These are phyloP conservation scores for Volucella inanis DNA, from an alignment of 2,888 invertebrate genomes.

Conservation along the genomic window DNA sequence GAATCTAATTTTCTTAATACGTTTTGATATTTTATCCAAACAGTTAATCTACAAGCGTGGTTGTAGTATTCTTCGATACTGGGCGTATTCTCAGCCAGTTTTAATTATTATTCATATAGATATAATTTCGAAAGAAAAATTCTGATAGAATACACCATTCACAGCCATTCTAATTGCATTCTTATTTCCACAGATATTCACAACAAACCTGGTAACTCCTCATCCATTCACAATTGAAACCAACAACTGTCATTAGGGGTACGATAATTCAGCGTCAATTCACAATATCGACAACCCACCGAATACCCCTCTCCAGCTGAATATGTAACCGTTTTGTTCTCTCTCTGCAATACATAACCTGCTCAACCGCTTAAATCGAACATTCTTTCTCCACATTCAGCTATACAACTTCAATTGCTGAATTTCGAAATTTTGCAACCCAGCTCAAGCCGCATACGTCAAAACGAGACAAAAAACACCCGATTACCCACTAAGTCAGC, in stretches of 20 bases:
- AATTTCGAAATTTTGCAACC: conserved; percentile 48
- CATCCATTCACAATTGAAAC: conserved; percentile 63
- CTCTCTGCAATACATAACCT: conserved; percentile 51
- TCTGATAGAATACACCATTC: too few species aligned
- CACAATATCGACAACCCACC: conserved; percentile 14
- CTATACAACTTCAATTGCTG: conserved; percentile 46
- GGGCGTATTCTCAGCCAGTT: too few species aligned
- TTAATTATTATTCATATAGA: too few species aligned
- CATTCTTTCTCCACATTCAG: conserved; percentile 60
- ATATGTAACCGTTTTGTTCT: conserved; percentile 60
- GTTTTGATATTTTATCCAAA: too few species aligned
- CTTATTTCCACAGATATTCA: conserved; percentile 39
- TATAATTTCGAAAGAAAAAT: too few species aligned
- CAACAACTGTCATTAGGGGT: conserved; percentile 46
- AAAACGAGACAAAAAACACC: conserved; percentile 27
- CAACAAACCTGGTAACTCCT: conserved; percentile 60
- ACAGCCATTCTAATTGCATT: not conserved
- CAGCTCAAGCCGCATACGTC: conserved; percentile 17
- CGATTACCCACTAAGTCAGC: conserved; percentile 45
- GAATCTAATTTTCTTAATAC: too few species aligned
- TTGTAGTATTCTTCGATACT: too few species aligned
- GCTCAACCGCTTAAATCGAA: conserved; percentile 11
- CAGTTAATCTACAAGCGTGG: too few species aligned
- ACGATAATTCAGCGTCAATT: conserved; percentile 49
- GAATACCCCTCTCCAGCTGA: conserved; percentile 23